Conservation (phyloP, 2,888 invertebrate genomes). For the Caenorhabditis sp. region DNA sequence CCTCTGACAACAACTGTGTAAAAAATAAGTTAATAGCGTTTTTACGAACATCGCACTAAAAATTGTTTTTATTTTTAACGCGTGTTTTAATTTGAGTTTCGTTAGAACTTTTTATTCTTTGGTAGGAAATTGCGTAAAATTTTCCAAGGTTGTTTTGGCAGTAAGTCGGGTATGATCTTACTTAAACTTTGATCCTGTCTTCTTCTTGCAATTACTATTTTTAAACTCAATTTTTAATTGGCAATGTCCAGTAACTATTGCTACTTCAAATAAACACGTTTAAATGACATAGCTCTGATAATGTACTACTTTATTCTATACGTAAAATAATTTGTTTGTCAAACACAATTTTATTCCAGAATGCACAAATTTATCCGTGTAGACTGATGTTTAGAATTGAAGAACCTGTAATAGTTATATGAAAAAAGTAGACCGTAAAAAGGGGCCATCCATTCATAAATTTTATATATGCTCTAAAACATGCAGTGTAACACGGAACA, state of each 20-base stretch:
- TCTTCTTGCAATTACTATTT: background rate
- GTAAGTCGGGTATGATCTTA: background rate
- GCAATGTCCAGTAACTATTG: too few species aligned
- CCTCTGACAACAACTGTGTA: constrained; percentile 62
- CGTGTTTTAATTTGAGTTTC: background rate
- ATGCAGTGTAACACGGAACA: background rate
- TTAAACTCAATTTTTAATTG: background rate
- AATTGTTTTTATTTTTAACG: background rate
- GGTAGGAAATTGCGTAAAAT: background rate
- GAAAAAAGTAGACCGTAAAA: too few species aligned
- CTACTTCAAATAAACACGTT: too few species aligned
- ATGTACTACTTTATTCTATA: too few species aligned
- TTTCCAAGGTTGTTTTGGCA: background rate
- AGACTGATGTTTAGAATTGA: constrained; percentile 67
- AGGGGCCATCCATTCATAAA: background rate
- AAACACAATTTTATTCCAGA: too few species aligned
- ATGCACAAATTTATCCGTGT: constrained; percentile 70
- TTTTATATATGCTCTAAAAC: too few species aligned
- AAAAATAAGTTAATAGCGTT: background rate
- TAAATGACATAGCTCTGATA: too few species aligned
- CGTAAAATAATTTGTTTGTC: too few species aligned
- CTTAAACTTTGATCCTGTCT: too few species aligned
- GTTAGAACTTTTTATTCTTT: background rate
- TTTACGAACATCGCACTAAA: background rate
- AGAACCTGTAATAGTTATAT: constrained; percentile 63